These are phyloP conservation scores for Diprion similis DNA, from an alignment of 1,140 invertebrate species.

Conservation along the genomic window DNA sequence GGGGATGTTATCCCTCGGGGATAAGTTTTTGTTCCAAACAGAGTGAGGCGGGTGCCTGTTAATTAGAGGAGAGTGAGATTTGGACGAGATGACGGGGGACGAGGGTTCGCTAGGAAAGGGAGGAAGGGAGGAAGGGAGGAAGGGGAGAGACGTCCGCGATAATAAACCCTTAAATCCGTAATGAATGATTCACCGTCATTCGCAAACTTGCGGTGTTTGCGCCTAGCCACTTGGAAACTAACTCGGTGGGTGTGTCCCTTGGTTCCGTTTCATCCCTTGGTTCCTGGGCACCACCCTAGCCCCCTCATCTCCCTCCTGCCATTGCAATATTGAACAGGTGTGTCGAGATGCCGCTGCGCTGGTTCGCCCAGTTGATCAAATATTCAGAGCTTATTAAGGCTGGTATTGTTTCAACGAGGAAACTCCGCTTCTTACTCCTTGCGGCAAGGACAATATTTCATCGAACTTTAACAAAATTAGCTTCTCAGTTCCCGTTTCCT, in stretches of 20 bases:
- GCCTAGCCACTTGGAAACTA: not conserved
- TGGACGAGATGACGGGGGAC: no score
- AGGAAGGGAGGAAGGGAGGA: not conserved
- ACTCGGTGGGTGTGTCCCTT: not conserved
- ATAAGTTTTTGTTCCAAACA: not conserved
- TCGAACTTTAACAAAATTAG: no score
- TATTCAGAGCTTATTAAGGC: slow-evolving; percentile 2
- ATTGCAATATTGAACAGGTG: not conserved
- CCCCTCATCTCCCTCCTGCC: not conserved
- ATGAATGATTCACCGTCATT: slow-evolving; percentile 7
- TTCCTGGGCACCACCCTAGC: no score
- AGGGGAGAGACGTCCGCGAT: not conserved
- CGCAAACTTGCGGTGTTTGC: not conserved
- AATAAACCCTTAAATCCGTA: not conserved
- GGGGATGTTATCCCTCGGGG: no score
- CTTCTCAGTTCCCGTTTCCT: no score
- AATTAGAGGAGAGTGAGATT: not conserved
- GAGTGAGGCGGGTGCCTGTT: not conserved
- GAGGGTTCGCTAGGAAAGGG: not conserved
- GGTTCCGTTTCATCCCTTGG: no score
- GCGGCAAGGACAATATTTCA: no score
- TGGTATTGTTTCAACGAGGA: not conserved
- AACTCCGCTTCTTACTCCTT: no score
- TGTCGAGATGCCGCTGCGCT: not conserved
- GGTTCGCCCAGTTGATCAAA: not conserved